phyloP scores from a whole-genome alignment of 1,140 invertebrate species.

The Diprion similis region DNA sequence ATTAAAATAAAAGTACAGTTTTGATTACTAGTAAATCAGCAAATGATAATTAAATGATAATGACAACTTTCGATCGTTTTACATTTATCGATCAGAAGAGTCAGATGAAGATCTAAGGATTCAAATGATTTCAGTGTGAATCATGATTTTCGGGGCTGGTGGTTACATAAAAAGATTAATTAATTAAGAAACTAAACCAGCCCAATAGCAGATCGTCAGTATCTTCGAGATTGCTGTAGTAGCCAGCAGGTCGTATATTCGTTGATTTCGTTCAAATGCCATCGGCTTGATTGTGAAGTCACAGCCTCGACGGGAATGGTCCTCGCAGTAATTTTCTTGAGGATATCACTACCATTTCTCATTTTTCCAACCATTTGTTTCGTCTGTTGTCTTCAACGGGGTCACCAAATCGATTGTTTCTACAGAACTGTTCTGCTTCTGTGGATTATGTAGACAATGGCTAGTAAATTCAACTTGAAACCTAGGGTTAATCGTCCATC shows the following conservation, averaged over 20 bases:
- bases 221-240: constrained; percentile 30
- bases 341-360: constrained; percentile 18
- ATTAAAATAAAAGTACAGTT: no score
- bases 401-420: constrained; percentile 38
- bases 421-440: constrained; percentile 9
- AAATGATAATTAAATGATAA: no score
- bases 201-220: constrained; percentile 26
- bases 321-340: constrained; percentile 15
- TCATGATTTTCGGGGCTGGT: no score
- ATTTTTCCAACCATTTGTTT: constrained; percentile 15
- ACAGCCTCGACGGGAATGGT: neutral
- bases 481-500: no score
- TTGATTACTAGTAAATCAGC: no score
- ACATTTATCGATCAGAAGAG: no score
- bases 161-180: no score
- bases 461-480: no score
- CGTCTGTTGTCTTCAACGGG: constrained; percentile 18
- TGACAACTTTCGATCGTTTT: no score
- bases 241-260: constrained; percentile 29
- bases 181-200: neutral
- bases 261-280: neutral
- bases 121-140: no score
- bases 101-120: no score
- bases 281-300: neutral
- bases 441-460: neutral